Evolutionary conservation across 2,797 vertebrate genomes (phyloP).

Genomic region (Poeciliopsis turneri): DNA sequence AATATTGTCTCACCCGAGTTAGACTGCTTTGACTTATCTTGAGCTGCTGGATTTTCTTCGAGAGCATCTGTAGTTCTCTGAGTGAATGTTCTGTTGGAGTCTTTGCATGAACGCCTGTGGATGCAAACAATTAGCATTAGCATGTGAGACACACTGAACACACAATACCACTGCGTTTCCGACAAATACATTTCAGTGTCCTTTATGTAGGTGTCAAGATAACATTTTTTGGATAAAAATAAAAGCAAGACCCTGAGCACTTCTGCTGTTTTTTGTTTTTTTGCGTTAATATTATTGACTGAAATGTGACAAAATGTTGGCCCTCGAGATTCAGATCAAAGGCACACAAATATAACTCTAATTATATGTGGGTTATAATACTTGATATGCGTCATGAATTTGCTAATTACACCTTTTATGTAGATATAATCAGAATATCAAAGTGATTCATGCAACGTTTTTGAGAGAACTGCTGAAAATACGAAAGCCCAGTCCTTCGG

Average conservation of each 20-base stretch:
- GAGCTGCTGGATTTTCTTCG: conserved; percentile 68
- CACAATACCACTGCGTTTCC: not conserved
- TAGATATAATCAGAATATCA: not conserved
- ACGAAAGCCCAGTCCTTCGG: not conserved
- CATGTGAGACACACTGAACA: not conserved
- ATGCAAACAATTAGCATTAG: conserved; percentile 21
- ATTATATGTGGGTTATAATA: not conserved
- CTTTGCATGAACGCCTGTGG: conserved; percentile 53
- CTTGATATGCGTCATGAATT: not conserved
- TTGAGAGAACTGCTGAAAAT: not conserved
- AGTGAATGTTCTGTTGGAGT: conserved; percentile 63
- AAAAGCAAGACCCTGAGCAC: not conserved
- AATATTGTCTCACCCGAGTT: conserved; percentile 33
- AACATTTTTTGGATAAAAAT: not conserved
- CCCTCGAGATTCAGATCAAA: not conserved
- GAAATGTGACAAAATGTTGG: not conserved
- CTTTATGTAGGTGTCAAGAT: not conserved
- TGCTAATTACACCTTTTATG: not conserved
- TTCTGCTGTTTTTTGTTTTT: not conserved
- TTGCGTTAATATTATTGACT: not conserved
- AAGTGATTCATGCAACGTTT: not conserved
- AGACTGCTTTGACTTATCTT: conserved; percentile 60
- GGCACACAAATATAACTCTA: not conserved
- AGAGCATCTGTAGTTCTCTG: conserved; percentile 55
- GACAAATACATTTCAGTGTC: not conserved